Percentiles rank a stretch among this genome's conserved stretches.
Evolutionary conservation across 2,888 invertebrate species (phyloP).

Genomic region (Ochropleura plecta): DNA sequence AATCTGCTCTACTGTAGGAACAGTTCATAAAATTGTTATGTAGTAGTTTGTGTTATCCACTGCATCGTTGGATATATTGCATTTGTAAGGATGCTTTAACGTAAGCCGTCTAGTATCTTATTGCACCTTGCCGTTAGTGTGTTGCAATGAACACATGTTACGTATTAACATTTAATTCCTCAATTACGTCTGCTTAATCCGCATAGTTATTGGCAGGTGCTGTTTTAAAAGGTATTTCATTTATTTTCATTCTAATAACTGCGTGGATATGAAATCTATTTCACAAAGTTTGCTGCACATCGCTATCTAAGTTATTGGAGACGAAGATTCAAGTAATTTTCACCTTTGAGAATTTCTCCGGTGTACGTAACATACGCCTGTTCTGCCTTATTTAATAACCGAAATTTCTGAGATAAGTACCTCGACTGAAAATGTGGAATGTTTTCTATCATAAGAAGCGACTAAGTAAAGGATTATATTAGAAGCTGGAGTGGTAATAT

Average conservation of each 20-base stretch:
- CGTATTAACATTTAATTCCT: slow-evolving; percentile 25
- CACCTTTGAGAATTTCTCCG: slow-evolving; percentile 10
- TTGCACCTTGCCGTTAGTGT: slow-evolving; percentile 58
- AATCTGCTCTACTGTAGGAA: not conserved
- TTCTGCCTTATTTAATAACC: not conserved
- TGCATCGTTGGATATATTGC: slow-evolving; percentile 61
- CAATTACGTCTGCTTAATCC: slow-evolving; percentile 24
- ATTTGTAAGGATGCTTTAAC: slow-evolving; percentile 72
- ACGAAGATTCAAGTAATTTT: slow-evolving; percentile 8
- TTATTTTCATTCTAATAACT: not conserved
- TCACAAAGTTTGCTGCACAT: not conserved
- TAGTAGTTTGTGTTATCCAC: slow-evolving; percentile 25
- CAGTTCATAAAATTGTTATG: slow-evolving; percentile 27
- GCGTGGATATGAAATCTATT: not conserved
- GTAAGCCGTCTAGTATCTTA: slow-evolving; percentile 63
- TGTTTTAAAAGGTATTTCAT: not conserved
- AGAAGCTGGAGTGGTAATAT: slow-evolving; percentile 12
- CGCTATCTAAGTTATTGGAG: slow-evolving; percentile 3
- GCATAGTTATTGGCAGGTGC: slow-evolving; percentile 1
- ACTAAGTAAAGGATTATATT: slow-evolving; percentile 16
- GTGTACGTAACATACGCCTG: not conserved
- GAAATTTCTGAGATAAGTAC: not conserved
- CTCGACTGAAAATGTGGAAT: not conserved
- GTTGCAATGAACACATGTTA: slow-evolving; percentile 43
- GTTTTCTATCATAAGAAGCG: slow-evolving; percentile 10